A percentile compares a stretch with the other conserved stretches of the same genome.
These are phyloP conservation scores for Brachyhypopomus occidentalis DNA, from an alignment of 2,113 vertebrate genomes.

Conservation along the genomic window DNA sequence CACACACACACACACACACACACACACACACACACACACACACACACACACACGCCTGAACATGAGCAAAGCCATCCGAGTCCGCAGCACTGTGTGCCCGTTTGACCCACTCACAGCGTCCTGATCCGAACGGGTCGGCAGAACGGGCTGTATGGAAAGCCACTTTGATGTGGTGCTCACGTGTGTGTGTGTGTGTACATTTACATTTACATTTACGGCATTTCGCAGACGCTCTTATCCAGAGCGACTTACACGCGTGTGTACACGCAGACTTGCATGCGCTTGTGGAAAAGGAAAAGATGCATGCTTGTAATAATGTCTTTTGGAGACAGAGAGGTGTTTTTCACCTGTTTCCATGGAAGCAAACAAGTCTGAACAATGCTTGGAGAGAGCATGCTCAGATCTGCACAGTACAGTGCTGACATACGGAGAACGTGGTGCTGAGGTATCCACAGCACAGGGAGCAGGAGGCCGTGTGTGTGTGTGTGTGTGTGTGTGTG, in stretches of 20 bases:
- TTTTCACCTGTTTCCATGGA: constrained; percentile 31
- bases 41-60: too few species aligned
- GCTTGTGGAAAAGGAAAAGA: constrained; percentile 31
- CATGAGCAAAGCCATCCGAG: too few species aligned
- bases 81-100: too few species aligned
- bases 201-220: too few species aligned
- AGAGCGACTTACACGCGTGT: too few species aligned
- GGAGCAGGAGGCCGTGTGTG: background rate
- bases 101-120: too few species aligned
- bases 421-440: constrained; percentile 17
- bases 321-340: background rate
- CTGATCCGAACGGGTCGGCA: too few species aligned
- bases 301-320: constrained; percentile 12
- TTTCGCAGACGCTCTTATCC: too few species aligned
- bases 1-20: background rate
- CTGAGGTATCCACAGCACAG: background rate
- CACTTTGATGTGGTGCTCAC: constrained; percentile 7
- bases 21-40: background rate
- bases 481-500: background rate
- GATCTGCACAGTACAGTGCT: background rate
- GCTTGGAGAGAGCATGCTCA: background rate
- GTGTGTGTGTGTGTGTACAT: background rate
- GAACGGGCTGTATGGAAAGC: background rate
- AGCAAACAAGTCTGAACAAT: constrained; percentile 24
- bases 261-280: background rate